Evolutionary conservation across 2,797 vertebrate genomes (phyloP), one percentile per base, ranked within the genome.

Genomic region (Ciconia nigra): DNA sequence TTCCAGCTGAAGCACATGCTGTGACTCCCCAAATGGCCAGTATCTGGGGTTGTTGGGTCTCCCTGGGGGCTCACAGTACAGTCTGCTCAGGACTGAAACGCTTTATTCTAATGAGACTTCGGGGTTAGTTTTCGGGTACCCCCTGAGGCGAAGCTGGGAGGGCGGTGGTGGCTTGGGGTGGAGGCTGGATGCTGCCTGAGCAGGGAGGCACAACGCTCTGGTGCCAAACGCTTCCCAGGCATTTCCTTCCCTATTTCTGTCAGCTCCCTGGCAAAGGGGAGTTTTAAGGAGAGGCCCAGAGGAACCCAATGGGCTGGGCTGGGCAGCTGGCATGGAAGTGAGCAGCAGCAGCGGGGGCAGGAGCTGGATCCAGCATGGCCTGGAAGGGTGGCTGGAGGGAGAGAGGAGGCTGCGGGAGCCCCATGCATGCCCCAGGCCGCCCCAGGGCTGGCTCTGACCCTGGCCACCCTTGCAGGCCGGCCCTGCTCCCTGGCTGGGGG

Each of bases 271-370:
- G 41, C 25, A 57, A 57, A 83, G 5, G 12, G 19, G 10, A 26
- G 7, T 33, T 81, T 63, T 52, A 33, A 47, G 31, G 37, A 74
- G 33, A 8, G 13, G 5, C 15, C 57, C 5, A 14, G 39, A 78
- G 37, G 31, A 83, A 25, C 0, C 0, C 2, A 62, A 18, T 3
- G 10, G 15, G 19, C 17, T 4, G 13, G 29, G 15, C 7, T 39
- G 54, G 41, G 15, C 1, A 5, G 3, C 26, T 41, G n/a, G 22
- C 20, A 6, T 1, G 19, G 39, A 35, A 83, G 7, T 0, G 7
- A 89, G 41, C 9, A 63, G 67, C 67, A 42, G 51, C 37, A 42
- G 51, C 37, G 15, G 35, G 21, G 55, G 15, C 15, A 46, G 41
- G 5, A 77, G 21, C 55, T 70, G 65, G 57, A 51, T 51, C 41